Evolutionary conservation across 37 sponge, comb jelly and placozoan genomes (phyloP).

Genomic region (Tethya wilhelma): DNA sequence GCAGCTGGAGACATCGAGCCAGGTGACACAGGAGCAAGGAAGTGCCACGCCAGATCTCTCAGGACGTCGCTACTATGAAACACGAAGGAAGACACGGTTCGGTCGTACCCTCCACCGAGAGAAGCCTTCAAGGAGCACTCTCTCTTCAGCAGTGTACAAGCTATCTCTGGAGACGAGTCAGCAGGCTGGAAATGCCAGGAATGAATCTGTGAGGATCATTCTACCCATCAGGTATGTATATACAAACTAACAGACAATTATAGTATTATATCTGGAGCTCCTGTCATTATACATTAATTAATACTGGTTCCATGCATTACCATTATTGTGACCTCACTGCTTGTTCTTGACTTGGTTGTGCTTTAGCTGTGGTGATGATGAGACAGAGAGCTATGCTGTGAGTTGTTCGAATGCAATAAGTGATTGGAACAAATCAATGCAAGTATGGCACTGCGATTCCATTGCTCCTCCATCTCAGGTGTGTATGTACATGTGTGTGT

Average conservation of each 20-base stretch:
- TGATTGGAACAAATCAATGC: too few species aligned
- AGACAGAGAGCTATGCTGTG: too few species aligned
- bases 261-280: neutral
- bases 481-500: slow-evolving; percentile 12
- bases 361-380: too few species aligned
- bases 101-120: slow-evolving; percentile 25
- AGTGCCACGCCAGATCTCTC: neutral
- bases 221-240: slow-evolving; percentile 27
- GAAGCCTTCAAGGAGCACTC: neutral
- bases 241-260: neutral
- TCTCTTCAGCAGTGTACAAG: neutral
- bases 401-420: too few species aligned
- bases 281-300: too few species aligned
- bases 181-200: neutral
- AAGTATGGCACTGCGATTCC: too few species aligned
- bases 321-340: too few species aligned
- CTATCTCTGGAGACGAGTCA: slow-evolving; percentile 5
- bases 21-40: slow-evolving; percentile 2
- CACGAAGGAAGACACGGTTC: slow-evolving; percentile 29
- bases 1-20: neutral
- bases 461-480: neutral
- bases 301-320: too few species aligned
- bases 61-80: neutral
- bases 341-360: too few species aligned
- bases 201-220: slow-evolving; percentile 40